Percentiles rank a stretch among this genome's conserved stretches.
Evolutionary conservation across 2,113 vertebrate genomes (phyloP).

Genomic region (Cyanoderma ruficeps): DNA sequence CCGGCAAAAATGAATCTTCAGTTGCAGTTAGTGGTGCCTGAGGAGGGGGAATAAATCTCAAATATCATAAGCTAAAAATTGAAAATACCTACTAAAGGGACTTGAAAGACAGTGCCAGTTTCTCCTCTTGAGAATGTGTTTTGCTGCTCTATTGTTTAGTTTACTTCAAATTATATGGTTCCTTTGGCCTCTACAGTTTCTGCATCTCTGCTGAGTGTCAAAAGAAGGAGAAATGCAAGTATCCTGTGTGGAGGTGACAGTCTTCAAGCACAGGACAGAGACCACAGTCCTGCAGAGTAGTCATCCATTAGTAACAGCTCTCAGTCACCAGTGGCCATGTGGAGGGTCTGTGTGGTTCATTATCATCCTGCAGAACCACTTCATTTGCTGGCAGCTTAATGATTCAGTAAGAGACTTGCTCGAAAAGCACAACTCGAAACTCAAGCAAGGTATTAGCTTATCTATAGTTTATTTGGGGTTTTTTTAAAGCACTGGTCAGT

Average conservation of each 20-base stretch:
- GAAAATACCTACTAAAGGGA: not conserved
- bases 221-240: not conserved
- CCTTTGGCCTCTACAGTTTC: not conserved
- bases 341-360: not conserved
- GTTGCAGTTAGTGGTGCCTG: not conserved
- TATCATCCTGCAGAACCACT: not conserved
- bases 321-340: not conserved
- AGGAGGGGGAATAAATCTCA: slow-evolving; percentile 27
- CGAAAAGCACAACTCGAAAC: not conserved
- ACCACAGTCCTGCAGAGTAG: not conserved
- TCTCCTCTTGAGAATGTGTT: not conserved
- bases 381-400: slow-evolving; percentile 5
- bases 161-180: not conserved
- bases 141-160: not conserved
- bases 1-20: not conserved
- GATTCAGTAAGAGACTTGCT: not conserved
- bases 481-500: not conserved
- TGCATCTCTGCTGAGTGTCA: not conserved
- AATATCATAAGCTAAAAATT: not conserved
- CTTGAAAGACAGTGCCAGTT: not conserved
- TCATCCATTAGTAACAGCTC: not conserved
- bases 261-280: not conserved
- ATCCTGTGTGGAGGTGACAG: not conserved
- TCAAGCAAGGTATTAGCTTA: not conserved
- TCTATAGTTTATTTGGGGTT: not conserved